Evolutionary conservation across 2,888 invertebrate genomes (phyloP).

Genomic region (Ariolimax columbianus): DNA sequence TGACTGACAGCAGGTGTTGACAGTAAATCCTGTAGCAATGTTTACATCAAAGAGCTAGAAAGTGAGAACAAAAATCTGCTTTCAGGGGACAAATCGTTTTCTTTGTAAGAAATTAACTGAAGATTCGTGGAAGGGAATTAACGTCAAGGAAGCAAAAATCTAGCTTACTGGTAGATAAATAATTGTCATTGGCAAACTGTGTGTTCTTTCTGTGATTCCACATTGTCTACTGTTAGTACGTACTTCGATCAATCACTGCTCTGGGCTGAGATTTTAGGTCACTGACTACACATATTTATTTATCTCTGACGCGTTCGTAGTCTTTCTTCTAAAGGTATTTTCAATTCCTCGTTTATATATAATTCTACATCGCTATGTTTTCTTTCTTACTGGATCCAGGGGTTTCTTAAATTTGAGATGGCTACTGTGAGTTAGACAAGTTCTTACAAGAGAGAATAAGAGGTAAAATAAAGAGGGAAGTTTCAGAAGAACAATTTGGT

Average conservation of each 20-base stretch:
- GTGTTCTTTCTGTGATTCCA: background rate
- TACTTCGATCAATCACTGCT: background rate
- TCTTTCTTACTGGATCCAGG: too few species aligned
- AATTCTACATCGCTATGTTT: background rate
- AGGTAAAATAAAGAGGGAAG: too few species aligned
- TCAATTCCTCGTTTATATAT: background rate
- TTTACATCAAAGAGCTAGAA: background rate
- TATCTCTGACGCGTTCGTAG: background rate
- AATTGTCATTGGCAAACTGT: background rate
- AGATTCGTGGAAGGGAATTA: too few species aligned
- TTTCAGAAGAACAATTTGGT: too few species aligned
- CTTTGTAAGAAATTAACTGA: background rate
- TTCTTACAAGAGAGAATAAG: too few species aligned
- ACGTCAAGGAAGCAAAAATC: background rate
- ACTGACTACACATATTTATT: background rate
- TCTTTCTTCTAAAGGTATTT: background rate
- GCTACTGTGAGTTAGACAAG: too few species aligned
- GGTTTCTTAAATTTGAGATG: too few species aligned
- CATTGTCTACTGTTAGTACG: background rate
- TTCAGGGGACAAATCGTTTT: background rate
- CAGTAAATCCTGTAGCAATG: background rate
- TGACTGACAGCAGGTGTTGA: background rate
- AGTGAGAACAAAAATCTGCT: background rate
- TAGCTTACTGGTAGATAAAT: background rate
- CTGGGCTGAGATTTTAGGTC: background rate